These are phyloP conservation scores for Polyommatus iphigenia DNA, from an alignment of 2,888 invertebrate species.

Conservation along the genomic window DNA sequence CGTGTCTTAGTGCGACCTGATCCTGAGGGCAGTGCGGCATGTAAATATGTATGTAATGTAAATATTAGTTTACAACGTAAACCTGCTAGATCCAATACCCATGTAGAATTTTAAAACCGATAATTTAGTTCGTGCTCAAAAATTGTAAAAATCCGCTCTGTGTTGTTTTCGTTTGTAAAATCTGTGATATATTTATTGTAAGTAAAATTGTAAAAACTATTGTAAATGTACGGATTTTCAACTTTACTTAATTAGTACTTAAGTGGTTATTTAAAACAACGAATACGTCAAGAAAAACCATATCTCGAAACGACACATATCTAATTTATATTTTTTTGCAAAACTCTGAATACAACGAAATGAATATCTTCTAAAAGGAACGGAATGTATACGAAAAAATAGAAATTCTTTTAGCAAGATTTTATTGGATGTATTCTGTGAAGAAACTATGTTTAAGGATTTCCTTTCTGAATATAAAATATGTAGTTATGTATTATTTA, in stretches of 20 bases:
- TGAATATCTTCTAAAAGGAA: slow-evolving; percentile 52
- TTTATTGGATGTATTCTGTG: slow-evolving; percentile 54
- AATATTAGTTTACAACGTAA: slow-evolving; percentile 58
- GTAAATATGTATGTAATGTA: slow-evolving; percentile 55
- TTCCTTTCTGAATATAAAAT: slow-evolving; percentile 60
- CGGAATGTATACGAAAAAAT: slow-evolving; percentile 71
- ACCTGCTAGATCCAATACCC: slow-evolving; percentile 60
- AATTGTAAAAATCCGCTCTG: slow-evolving; percentile 43
- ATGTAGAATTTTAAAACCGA: slow-evolving; percentile 57
- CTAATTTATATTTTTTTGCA: slow-evolving; percentile 55
- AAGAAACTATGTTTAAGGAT: slow-evolving; percentile 56
- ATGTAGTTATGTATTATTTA: slow-evolving; percentile 66
- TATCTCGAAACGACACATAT: slow-evolving; percentile 76
- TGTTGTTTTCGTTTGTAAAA: slow-evolving; percentile 66
- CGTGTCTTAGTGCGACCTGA: background rate
- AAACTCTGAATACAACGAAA: slow-evolving; percentile 60
- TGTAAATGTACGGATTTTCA: slow-evolving; percentile 35
- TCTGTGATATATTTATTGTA: slow-evolving; percentile 81
- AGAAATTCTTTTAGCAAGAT: slow-evolving; percentile 49
- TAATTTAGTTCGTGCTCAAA: slow-evolving; percentile 44
- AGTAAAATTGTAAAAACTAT: slow-evolving; percentile 67
- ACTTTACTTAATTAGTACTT: slow-evolving; percentile 25
- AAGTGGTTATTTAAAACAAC: slow-evolving; percentile 43
- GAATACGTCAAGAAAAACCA: slow-evolving; percentile 57
- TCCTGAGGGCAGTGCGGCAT: slow-evolving; percentile 33